Conservation (phyloP, 2,888 invertebrate genomes). For the Drosophila bunnanda region DNA sequence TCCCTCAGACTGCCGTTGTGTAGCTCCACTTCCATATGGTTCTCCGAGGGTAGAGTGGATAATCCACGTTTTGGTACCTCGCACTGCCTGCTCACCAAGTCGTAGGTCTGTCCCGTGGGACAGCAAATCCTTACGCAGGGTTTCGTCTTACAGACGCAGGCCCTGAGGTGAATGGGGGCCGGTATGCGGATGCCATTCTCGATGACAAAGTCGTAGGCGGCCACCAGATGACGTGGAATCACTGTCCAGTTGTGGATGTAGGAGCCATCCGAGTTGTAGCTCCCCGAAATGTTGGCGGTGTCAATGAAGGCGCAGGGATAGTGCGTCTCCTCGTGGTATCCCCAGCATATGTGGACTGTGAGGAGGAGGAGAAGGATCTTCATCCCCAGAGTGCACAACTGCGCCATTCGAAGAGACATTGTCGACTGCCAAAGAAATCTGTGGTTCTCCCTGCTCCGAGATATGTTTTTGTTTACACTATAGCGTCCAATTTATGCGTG, state of each 20-base stretch:
- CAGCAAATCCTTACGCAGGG: constrained; percentile 84
- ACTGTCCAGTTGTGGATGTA: constrained; percentile 79
- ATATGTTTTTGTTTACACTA: constrained; percentile 52
- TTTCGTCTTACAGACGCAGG: constrained; percentile 81
- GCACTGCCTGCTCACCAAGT: constrained; percentile 54
- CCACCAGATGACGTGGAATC: constrained; percentile 75
- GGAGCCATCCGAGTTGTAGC: constrained; percentile 56
- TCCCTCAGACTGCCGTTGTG: constrained; percentile 56
- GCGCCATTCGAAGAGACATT: constrained; percentile 52
- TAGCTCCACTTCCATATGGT: constrained; percentile 49
- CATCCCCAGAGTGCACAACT: constrained; percentile 32
- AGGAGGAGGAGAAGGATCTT: constrained; percentile 14
- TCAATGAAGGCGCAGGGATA: constrained; percentile 82
- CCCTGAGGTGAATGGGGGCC: constrained; percentile 74
- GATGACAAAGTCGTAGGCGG: constrained; percentile 79
- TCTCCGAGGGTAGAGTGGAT: constrained; percentile 14
- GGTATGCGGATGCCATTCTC: constrained; percentile 71
- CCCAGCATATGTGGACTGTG: constrained; percentile 28
- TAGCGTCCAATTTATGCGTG: constrained; percentile 38
- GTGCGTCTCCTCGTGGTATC: constrained; percentile 58
- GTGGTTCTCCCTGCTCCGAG: not conserved
- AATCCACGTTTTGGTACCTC: not conserved
- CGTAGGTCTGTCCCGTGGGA: constrained; percentile 64
- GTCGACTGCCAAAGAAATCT: constrained; percentile 19
- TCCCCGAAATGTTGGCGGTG: constrained; percentile 81